Conservation (phyloP, 2,113 vertebrate genomes). For the Carassius auratus region DNA sequence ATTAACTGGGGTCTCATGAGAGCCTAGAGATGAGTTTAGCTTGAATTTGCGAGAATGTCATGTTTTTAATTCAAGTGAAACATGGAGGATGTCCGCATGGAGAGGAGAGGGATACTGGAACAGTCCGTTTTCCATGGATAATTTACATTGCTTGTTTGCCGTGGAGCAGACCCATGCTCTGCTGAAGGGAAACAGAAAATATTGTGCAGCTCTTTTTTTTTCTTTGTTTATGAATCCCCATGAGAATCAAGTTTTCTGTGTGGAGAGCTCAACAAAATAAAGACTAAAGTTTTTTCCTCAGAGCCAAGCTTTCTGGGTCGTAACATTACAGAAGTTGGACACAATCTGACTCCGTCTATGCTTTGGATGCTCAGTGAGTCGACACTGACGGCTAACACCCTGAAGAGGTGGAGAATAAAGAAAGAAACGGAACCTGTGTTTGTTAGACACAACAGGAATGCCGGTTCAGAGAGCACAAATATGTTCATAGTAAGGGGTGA, state of each 20-base stretch:
- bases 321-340: conserved; percentile 24
- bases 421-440: conserved; percentile 21
- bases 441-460: background rate
- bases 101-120: conserved; percentile 53
- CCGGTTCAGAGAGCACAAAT: conserved; percentile 9
- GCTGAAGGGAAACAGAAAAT: conserved; percentile 63
- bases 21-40: background rate
- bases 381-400: conserved; percentile 21
- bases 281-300: conserved; percentile 21
- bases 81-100: conserved; percentile 1
- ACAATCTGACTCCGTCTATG: conserved; percentile 11
- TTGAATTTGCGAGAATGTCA: background rate
- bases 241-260: conserved; percentile 37
- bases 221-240: conserved; percentile 27
- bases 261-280: conserved; percentile 40
- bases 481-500: background rate
- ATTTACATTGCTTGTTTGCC: conserved; percentile 67
- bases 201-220: background rate
- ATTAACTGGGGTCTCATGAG: conserved; percentile 2
- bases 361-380: conserved; percentile 33
- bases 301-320: conserved; percentile 37
- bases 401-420: conserved; percentile 1
- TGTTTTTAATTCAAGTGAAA: conserved; percentile 11
- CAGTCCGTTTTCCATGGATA: conserved; percentile 67
- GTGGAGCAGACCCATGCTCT: conserved; percentile 65